Conservation (phyloP, 1,140 invertebrate species). For the Drosophila gunungcola region DNA sequence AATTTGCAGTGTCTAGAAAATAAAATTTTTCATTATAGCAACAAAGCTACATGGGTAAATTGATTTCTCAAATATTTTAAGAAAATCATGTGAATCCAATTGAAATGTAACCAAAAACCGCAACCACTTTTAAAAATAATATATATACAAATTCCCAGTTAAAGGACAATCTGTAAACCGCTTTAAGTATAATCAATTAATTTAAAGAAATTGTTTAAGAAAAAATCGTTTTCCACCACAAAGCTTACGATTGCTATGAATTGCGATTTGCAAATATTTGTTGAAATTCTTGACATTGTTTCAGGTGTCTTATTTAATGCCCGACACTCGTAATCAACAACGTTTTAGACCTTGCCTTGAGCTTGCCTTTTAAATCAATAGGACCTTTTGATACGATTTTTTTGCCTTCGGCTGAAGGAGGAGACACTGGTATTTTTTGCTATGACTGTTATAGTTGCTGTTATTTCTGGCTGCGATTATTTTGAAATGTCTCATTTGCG, state of each 20-base stretch:
- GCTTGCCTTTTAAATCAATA: constrained; percentile 56
- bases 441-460: constrained; percentile 29
- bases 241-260: constrained; percentile 3
- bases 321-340: constrained; percentile 54
- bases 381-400: constrained; percentile 52
- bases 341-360: constrained; percentile 64
- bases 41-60: too few relatives aligned
- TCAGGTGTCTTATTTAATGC: neutral
- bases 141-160: too few relatives aligned
- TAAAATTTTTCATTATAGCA: too few relatives aligned
- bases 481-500: constrained; percentile 74
- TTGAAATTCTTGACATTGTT: constrained; percentile 28
- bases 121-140: too few relatives aligned
- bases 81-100: too few relatives aligned
- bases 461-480: constrained; percentile 48
- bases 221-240: neutral
- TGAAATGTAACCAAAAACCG: too few relatives aligned
- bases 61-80: too few relatives aligned
- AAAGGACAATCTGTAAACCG: too few relatives aligned
- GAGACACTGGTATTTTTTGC: constrained; percentile 55
- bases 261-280: constrained; percentile 15
- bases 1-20: too few relatives aligned
- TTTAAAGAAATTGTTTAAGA: neutral
- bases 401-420: constrained; percentile 62
- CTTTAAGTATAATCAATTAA: too few relatives aligned